Conservation (phyloP, 2,888 invertebrate genomes). For the Helobdella robusta region DNA sequence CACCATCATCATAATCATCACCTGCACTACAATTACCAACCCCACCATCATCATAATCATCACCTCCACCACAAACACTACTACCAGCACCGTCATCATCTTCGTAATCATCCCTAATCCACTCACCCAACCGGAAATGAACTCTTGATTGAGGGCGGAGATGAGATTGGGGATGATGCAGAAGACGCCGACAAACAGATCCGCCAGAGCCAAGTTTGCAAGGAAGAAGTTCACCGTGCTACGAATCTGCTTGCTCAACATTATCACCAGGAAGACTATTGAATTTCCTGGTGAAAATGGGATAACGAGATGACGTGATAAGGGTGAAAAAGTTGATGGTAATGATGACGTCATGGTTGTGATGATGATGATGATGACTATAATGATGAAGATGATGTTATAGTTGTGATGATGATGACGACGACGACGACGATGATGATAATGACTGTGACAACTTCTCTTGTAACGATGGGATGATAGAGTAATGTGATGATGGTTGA, state of each 20-base stretch:
- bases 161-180: constrained; percentile 61
- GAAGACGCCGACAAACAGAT: constrained; percentile 79
- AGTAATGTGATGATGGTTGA: too few species aligned
- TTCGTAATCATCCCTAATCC: not conserved
- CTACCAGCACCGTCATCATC: constrained; percentile 2
- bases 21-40: not conserved
- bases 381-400: too few species aligned
- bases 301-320: too few species aligned
- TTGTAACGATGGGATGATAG: too few species aligned
- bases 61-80: not conserved
- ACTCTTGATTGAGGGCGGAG: not conserved
- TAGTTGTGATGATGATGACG: too few species aligned
- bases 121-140: not conserved
- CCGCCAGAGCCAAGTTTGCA: constrained; percentile 79
- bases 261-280: constrained; percentile 75
- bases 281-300: constrained; percentile 60
- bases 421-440: too few species aligned
- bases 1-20: constrained; percentile 4
- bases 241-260: constrained; percentile 67
- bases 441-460: too few species aligned
- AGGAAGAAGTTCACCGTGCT: constrained; percentile 84
- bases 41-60: constrained; percentile 9
- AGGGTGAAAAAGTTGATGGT: too few species aligned
- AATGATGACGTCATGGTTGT: too few species aligned
- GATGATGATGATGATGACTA: too few species aligned